Evolutionary conservation across 2,797 vertebrate genomes (phyloP), one percentile per base, ranked within the genome.

Genomic region (Eutrigla gurnardus): DNA sequence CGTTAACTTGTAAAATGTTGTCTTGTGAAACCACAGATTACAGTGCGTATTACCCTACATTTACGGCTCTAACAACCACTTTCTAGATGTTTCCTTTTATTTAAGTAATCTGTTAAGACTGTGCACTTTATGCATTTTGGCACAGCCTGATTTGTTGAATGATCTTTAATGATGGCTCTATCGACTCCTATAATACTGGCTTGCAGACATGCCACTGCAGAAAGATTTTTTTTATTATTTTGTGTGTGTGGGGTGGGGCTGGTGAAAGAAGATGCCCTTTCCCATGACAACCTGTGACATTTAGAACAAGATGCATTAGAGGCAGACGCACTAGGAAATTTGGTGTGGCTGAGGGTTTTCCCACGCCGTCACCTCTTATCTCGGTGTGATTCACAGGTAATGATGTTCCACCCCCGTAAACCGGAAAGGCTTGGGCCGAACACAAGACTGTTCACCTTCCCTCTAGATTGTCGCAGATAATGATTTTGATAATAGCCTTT

Each of bases 281-380:
- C 50, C 64, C 70, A 64, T 84, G 85, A 84, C 86, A 88, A 81
- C 73, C 62, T 85, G 78, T 88, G 87, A 93, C 86, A 89, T 89
- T 89, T 81, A 88, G 73, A 85, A 78, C 71, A 73, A 61, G 76
- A 87, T 84, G 77, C 78, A 62, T 88, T 78, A 80, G 66, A 69
- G 73, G 52, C 15, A 55, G 50, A 76, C 64, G 76, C 77, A 77
- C 77, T 77, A 74, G 85, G 75, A 88, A 72, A 84, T 90, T 70
- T 83, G 71, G 59, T 70, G 80, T 77, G 43, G 81, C 67, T 72
- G 84, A 85, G 78, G 80, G 75, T 80, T 90, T 91, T 90, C 90
- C 87, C 83, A 81, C 81, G 63, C 73, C 86, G 81, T 86, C 89
- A 82, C 77, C 72, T 89, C 15, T 32, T 25, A 42, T 73, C 37